Evolutionary conservation across 2,113 vertebrate species (phyloP), one percentile per base, ranked within the genome.

Genomic region (Solea senegalensis): DNA sequence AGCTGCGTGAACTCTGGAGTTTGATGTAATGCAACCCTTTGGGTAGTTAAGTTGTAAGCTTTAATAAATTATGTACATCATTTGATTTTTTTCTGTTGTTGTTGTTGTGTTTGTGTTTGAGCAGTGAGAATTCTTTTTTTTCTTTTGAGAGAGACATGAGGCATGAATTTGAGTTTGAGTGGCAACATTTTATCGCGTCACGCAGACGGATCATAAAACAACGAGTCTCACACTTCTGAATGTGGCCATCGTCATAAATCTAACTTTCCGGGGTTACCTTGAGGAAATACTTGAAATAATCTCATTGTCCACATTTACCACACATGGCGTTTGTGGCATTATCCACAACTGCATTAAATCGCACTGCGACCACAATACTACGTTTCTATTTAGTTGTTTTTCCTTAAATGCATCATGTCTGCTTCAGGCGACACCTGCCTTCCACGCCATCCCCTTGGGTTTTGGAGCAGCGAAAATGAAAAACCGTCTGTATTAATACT

Each of bases 21-120:
- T 82, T 81, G 84, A 89, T 89, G 82, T 86, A 80, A 91, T 89
- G 82, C 77, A 86, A 86, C 78, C 83, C 78, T 87, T 81, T 72
- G 86, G 77, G 85, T 90, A 66, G 85, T 84, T 91, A 78, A 90
- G 71, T 90, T 72, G 69, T 84, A 84, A 83, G 83, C 60, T 34
- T 65, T 69, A 43, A 90, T 92, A 83, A 87, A 91, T 93, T 90
- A 92, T 88, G 91, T 83, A 67, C 41, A 78, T 55, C 39, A 61
- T 84, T 89, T 90, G 79, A 82, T 89, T 75, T 81, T 21, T 21
- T 21, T 21, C 21, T 21, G 21, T 21, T 21, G 21, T 21, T 21
- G 21, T 21, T 21, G 21, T 21, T 86, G 69, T 72, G 9, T n/a
- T 7, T 50, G 49, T n/a, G 13, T 79, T 78, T 73, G 56, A 65